Base-by-base conservation (phyloP, 2,797 vertebrate genomes). In the Peromyscus attwateri region DNA sequence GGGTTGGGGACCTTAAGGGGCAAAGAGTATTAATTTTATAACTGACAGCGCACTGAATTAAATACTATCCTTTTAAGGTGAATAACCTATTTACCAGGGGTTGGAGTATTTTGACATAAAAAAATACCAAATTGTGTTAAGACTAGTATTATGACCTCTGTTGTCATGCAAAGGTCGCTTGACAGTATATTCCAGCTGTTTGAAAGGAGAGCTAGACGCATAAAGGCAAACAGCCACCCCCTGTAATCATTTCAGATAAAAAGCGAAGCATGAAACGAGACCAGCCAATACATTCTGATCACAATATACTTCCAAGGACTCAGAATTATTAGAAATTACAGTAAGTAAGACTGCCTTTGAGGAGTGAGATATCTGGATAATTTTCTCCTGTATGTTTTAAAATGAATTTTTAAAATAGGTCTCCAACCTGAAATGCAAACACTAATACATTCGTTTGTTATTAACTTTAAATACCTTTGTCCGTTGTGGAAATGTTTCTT, bases 171-270 rank as follows among this genome's bases (percentile, higher is more conserved):
- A 68, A 46, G 46, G 55, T 85, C 23, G 57, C 40, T 77, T 77
- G 10, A 92, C 66, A 40, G 91, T 68, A 71, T 85, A 77, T 82
- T 85, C 37, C 25, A 76, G 43, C 17, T 91, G 23, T 81, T 85
- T 46, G 8, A 64, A 90, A 91, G 83, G 23, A 70, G 5, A 89
- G 6, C 70, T 70, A 19, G 29, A 95, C 31, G 6, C 49, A 13
- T 1, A 93, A 85, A 68, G 23, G 17, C 37, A 89, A 94, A 49
- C 70, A 91, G 31, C 4, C 9, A 71, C 8, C 29, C 9, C 73
- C 34, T 64, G n/a, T 62, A 92, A 97, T 95, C 46, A 88, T 91
- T 88, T 95, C 84, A 75, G 55, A 91, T 62, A 89, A 92, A 95
- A 92, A 92, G 31, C 3, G 4, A 91, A n/a, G 43, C 37, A 21